Evolutionary conservation across 2,113 vertebrate genomes (phyloP).

Genomic region (Lagopus leucura): DNA sequence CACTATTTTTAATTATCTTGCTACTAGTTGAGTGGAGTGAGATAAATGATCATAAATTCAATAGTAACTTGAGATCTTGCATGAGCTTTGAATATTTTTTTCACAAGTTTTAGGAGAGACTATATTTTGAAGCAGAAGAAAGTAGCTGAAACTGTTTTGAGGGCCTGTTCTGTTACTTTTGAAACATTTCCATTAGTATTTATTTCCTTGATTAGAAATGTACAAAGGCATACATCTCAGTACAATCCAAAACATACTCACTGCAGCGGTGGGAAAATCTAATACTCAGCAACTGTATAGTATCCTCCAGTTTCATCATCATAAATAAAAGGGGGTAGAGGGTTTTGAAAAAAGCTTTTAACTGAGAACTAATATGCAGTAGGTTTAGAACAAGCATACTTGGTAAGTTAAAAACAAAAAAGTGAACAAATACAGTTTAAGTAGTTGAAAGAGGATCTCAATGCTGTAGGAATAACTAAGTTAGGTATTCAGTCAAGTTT

Average conservation of each 20-base stretch:
- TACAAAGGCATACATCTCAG: neutral
- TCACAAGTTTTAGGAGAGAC: neutral
- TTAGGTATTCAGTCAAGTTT: neutral
- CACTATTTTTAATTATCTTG: neutral
- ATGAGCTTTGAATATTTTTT: neutral
- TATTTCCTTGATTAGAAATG: neutral
- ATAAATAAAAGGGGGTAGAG: neutral
- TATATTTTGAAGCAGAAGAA: neutral
- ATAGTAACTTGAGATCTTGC: neutral
- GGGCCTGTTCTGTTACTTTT: neutral
- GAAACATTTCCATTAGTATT: neutral
- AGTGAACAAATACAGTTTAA: neutral
- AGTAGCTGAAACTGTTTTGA: neutral
- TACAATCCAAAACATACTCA: neutral
- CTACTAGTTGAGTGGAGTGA: accelerated
- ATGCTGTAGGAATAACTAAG: neutral
- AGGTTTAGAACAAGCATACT: neutral
- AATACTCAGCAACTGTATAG: neutral
- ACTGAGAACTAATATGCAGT: neutral
- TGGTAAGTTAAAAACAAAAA: neutral
- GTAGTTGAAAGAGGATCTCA: neutral
- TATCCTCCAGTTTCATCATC: neutral
- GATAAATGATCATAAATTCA: neutral
- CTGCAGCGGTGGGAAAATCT: neutral
- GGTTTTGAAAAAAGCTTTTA: no score